Evolutionary conservation across 2,888 invertebrate species (phyloP).

Genomic region (Ametastegia equiseti): DNA sequence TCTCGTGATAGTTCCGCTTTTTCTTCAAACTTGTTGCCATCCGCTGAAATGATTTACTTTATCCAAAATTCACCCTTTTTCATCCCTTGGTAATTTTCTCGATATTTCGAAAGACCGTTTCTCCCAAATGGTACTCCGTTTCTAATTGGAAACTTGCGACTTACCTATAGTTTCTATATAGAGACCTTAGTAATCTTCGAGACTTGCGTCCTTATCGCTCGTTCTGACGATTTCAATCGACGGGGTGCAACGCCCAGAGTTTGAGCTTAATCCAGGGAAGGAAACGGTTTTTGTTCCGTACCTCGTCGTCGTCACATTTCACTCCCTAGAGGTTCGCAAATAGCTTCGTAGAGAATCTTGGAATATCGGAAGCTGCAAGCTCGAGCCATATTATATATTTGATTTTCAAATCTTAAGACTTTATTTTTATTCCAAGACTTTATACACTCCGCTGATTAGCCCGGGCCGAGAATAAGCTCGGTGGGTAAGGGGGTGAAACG

Average conservation of each 20-base stretch:
- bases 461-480: constrained; percentile 51
- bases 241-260: background rate
- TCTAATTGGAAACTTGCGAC: constrained; percentile 2
- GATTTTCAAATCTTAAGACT: constrained; percentile 65
- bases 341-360: background rate
- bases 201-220: background rate
- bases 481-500: constrained; percentile 18
- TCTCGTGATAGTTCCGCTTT: constrained; percentile 28
- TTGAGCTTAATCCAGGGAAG: constrained; percentile 8
- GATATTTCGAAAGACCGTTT: background rate
- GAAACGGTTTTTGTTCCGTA: background rate
- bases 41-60: constrained; percentile 6
- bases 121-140: background rate
- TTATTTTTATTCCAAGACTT: constrained; percentile 67
- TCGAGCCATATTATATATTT: constrained; percentile 67
- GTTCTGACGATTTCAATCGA: background rate
- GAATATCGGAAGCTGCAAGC: background rate
- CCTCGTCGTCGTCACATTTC: background rate
- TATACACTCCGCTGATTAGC: constrained; percentile 71
- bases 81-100: background rate
- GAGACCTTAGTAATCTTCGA: background rate
- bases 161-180: too few species aligned
- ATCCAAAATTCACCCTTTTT: background rate
- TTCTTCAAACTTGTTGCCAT: constrained; percentile 26
- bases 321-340: constrained; percentile 3